These are phyloP conservation scores for Drosophila nannoptera DNA, from an alignment of 1,140 invertebrate species.

Conservation along the genomic window DNA sequence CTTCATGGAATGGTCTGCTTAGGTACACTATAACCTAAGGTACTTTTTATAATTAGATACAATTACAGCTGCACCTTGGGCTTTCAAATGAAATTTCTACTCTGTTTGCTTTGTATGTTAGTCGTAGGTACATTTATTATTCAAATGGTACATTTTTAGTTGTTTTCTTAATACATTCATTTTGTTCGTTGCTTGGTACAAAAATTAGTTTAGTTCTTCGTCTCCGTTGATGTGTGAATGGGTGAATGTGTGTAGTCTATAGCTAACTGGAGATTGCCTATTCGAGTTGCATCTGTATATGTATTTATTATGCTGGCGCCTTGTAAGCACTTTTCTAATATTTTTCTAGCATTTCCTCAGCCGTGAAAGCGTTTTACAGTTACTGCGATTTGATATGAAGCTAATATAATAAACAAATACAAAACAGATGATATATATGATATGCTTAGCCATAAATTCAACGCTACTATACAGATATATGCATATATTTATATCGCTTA, in stretches of 20 bases:
- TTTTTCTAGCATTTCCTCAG: slow-evolving; percentile 35
- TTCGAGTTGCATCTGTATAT: slow-evolving; percentile 49
- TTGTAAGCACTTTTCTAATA: slow-evolving; percentile 25
- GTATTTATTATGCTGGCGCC: slow-evolving; percentile 28
- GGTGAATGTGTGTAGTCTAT: slow-evolving; percentile 27
- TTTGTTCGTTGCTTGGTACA: slow-evolving; percentile 61
- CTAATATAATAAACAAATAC: slow-evolving; percentile 70
- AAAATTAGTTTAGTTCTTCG: slow-evolving; percentile 55
- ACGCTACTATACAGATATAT: slow-evolving; percentile 49
- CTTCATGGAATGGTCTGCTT: too few species aligned
- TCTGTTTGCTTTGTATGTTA: background rate
- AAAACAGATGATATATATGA: slow-evolving; percentile 45
- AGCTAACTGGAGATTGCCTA: slow-evolving; percentile 63
- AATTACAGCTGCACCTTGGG: too few species aligned
- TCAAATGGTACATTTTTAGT: slow-evolving; percentile 11
- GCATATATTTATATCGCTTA: slow-evolving; percentile 14
- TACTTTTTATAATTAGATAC: too few species aligned
- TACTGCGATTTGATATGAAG: slow-evolving; percentile 73
- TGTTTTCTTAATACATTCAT: slow-evolving; percentile 17
- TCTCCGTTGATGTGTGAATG: slow-evolving; percentile 45
- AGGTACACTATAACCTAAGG: too few species aligned
- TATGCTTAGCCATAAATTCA: slow-evolving; percentile 73
- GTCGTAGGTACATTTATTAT: slow-evolving; percentile 49
- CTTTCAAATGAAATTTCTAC: slow-evolving; percentile 16
- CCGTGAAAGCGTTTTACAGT: slow-evolving; percentile 34